Evolutionary conservation across 2,888 invertebrate genomes (phyloP).

Genomic region (Malthinus flaveolus): DNA sequence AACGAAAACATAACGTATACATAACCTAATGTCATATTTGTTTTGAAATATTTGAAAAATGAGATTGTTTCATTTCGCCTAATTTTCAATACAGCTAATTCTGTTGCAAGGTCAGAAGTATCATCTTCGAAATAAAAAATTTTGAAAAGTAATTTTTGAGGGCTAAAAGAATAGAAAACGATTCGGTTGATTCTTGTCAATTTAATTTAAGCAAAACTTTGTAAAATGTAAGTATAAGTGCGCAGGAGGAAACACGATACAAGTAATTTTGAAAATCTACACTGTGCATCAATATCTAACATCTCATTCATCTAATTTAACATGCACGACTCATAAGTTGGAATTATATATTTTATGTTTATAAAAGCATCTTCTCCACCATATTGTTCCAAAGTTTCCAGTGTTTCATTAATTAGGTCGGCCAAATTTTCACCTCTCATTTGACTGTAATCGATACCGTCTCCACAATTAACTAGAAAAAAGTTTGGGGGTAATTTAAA

Average conservation of each 20-base stretch:
- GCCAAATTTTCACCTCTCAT: constrained; percentile 85
- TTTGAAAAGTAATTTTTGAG: no score
- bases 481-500: neutral
- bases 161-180: no score
- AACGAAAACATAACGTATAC: neutral
- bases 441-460: constrained; percentile 88
- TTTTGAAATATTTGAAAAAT: no score
- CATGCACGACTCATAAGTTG: constrained; percentile 93
- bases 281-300: neutral
- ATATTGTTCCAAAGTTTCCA: constrained; percentile 86
- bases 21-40: neutral
- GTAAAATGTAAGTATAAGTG: no score
- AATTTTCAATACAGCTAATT: no score
- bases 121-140: no score
- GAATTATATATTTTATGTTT: constrained; percentile 97
- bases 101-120: no score
- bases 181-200: no score
- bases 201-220: no score
- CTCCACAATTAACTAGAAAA: constrained; percentile 79
- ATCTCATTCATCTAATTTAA: constrained; percentile 61
- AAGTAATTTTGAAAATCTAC: no score
- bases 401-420: constrained; percentile 89
- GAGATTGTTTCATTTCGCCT: neutral
- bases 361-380: constrained; percentile 97
- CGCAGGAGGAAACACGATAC: no score